These are phyloP conservation scores for Hassar affinis DNA, from an alignment of 2,113 vertebrate species.

Conservation along the genomic window DNA sequence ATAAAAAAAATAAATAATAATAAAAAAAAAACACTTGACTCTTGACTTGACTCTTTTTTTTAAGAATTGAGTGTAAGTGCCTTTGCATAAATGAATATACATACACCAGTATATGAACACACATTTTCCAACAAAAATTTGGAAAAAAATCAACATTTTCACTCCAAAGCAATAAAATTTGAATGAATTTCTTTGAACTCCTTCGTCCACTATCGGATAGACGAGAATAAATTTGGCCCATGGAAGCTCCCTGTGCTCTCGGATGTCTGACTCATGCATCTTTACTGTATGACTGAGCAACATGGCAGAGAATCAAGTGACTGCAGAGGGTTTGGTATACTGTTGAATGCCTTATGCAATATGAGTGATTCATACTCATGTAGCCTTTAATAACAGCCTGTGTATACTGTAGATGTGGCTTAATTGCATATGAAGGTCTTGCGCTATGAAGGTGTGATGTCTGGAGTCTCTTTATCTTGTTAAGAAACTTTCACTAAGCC, in stretches of 20 bases:
- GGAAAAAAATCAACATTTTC: background rate
- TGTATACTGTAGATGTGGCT: slow-evolving; percentile 7
- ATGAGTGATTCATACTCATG: background rate
- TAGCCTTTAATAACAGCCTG: background rate
- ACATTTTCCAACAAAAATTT: background rate
- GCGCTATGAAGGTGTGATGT: background rate
- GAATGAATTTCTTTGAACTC: background rate
- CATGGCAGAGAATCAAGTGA: background rate
- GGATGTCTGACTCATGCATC: slow-evolving; percentile 17
- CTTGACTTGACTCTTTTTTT: too few relatives aligned
- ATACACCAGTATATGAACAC: background rate
- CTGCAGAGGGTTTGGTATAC: background rate
- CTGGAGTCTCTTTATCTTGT: slow-evolving; percentile 32
- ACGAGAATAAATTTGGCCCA: background rate
- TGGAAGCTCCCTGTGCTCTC: background rate
- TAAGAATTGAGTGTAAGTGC: too few relatives aligned
- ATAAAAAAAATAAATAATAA: too few relatives aligned
- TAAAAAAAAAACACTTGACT: too few relatives aligned
- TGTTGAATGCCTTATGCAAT: background rate
- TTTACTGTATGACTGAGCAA: slow-evolving; percentile 4
- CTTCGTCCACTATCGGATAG: background rate
- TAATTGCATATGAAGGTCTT: background rate
- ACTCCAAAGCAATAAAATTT: background rate
- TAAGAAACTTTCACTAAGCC: slow-evolving; percentile 1
- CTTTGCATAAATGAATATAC: background rate